Percentiles rank a stretch among this genome's conserved stretches.
Conservation (phyloP, 92 coral and sea anemone genomes). For the Phenganax marumi region DNA sequence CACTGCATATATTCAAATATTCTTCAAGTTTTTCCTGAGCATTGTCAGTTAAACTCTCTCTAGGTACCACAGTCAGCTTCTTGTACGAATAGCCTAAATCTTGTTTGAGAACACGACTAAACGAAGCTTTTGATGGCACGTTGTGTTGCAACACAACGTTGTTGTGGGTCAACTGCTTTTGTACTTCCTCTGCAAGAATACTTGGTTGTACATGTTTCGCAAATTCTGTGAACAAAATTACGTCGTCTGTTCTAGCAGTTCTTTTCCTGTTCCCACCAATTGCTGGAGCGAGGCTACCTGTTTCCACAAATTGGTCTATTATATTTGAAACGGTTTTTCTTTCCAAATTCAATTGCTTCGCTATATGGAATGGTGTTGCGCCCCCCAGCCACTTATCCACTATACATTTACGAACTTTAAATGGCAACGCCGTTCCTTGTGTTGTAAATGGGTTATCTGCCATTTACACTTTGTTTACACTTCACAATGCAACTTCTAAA, state of each 20-base stretch:
- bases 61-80: slow-evolving; percentile 1
- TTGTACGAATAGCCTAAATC: slow-evolving; percentile 44
- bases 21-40: neutral
- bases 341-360: neutral
- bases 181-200: neutral
- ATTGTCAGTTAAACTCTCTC: slow-evolving; percentile 20
- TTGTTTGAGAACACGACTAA: neutral
- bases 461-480: neutral
- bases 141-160: neutral
- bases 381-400: slow-evolving; percentile 19
- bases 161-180: neutral
- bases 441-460: neutral
- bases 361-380: slow-evolving; percentile 1
- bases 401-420: slow-evolving; percentile 2
- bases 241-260: slow-evolving; percentile 24
- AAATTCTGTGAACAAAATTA: slow-evolving; percentile 4
- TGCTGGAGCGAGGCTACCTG: neutral
- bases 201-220: slow-evolving; percentile 22
- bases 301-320: slow-evolving; percentile 22
- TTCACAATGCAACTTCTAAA: neutral
- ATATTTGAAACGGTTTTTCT: slow-evolving; percentile 22
- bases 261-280: slow-evolving; percentile 9
- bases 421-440: slow-evolving; percentile 30
- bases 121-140: neutral
- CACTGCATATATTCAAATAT: slow-evolving; percentile 19